Evolutionary conservation across 2,888 invertebrate genomes (phyloP).

Genomic region (Autographa pulchrina): DNA sequence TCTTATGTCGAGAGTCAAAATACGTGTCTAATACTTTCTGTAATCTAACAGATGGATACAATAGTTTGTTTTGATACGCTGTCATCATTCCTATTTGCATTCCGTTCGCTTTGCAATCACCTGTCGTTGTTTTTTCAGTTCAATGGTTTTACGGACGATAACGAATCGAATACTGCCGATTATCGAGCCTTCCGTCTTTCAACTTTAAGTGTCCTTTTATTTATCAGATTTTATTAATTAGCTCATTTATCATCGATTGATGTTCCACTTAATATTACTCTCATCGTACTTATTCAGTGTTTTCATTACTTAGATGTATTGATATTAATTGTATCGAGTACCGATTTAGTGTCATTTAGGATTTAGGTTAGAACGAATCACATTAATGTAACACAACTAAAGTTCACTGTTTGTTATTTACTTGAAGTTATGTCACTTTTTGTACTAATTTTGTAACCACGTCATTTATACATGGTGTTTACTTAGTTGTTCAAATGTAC

Average conservation of each 20-base stretch:
- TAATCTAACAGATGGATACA: no score
- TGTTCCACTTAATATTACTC: background rate
- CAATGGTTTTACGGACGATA: conserved; percentile 48
- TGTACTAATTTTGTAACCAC: conserved; percentile 49
- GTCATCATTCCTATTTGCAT: conserved; percentile 56
- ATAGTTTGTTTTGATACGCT: no score
- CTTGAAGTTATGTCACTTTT: conserved; percentile 30
- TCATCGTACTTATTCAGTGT: conserved; percentile 18
- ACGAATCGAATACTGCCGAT: conserved; percentile 43
- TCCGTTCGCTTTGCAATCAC: conserved; percentile 55
- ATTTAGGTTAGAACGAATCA: conserved; percentile 37
- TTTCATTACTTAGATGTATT: conserved; percentile 31
- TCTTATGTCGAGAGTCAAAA: no score
- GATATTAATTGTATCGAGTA: conserved; percentile 13
- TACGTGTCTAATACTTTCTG: no score
- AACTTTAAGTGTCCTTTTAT: conserved; percentile 45
- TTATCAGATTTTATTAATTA: conserved; percentile 41
- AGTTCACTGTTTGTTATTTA: conserved; percentile 32
- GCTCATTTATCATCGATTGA: conserved; percentile 25
- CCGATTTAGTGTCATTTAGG: conserved; percentile 34
- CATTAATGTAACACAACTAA: conserved; percentile 43
- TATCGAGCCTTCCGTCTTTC: conserved; percentile 36
- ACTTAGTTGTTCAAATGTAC: conserved; percentile 2
- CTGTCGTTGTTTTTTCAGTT: conserved; percentile 54
- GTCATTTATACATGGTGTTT: conserved; percentile 28